Base-by-base conservation (phyloP, 2,797 vertebrate genomes). In the Lagorchestes hirsutus region DNA sequence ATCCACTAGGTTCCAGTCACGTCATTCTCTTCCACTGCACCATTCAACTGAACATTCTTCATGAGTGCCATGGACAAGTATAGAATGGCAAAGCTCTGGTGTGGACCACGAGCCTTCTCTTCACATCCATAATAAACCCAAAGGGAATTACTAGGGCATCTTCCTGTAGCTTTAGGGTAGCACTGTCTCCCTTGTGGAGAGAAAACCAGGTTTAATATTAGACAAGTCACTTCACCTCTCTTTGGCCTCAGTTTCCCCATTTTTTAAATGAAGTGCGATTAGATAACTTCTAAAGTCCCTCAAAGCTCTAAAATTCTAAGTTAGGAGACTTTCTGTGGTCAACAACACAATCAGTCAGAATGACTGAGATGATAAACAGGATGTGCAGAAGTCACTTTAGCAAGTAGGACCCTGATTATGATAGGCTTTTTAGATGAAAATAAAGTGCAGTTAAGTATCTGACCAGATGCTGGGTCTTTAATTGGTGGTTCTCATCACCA, bases 401-500 rank as follows among this genome's bases (percentile, higher is more conserved):
- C 28, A 90, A n/a, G 54, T 22, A 54, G 92, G 40, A 24, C 29
- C 16, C 40, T 46, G 0, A 46, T 54, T 5, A 9, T 27, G 2
- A 54, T 28, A n/a, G 55, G 0, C 55, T 96, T 90, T 93, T 96
- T 92, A 31, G 12, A 14, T 31, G 94, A 58, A 14, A 94, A 27
- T 96, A 59, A 92, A 54, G 92, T 90, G 97, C 95, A 94, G 94
- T 14, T 94, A 97, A 97, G 95, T 92, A 96, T 95, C 93, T 97
- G 55, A 97, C 94, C 93, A 97, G 95, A 96, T 97, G 93, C 92
- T 94, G 62, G 57, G 0, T 1, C 52, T 96, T 95, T 96, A 96
- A 98, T 98, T 96, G 97, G 92, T 92, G 67, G 46, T 96, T 57
- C 91, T 92, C 95, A 97, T 95, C 92, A 98, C 97, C 96, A 95